Conservation (phyloP, 2,797 vertebrate genomes). For the Cephalopachus bancanus region DNA sequence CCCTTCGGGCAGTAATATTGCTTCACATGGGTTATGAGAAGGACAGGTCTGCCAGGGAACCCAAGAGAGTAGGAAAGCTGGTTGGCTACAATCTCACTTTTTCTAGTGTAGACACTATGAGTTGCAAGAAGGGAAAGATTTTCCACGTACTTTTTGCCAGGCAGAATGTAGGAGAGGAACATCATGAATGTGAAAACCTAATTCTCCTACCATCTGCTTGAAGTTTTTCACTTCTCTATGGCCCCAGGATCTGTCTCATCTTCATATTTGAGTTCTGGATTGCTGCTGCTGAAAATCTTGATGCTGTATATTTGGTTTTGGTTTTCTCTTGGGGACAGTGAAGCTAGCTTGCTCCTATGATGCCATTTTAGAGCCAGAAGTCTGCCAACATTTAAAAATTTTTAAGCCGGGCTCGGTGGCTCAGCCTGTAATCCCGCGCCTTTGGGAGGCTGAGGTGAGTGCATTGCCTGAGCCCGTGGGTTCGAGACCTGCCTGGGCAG, state of each 20-base stretch:
- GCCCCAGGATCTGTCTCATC: not conserved
- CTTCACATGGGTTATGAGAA: no score
- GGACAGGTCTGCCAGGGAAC: no score
- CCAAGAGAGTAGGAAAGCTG: no score
- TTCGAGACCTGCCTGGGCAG: no score
- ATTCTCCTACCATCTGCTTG: not conserved
- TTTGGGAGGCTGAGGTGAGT: no score
- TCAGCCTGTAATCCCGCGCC: no score
- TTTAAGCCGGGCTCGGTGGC: no score
- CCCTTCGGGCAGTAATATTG: no score
- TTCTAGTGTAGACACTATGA: no score
- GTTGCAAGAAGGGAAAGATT: no score
- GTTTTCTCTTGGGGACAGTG: not conserved
- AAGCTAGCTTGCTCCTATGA: not conserved
- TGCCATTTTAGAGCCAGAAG: not conserved
- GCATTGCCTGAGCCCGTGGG: no score
- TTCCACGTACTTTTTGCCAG: not conserved
- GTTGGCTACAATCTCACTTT: no score
- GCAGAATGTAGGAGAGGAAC: not conserved
- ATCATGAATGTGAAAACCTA: not conserved
- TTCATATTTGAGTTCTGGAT: not conserved
- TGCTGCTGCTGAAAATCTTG: not conserved
- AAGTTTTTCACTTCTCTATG: not conserved
- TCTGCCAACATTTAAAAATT: not conserved
- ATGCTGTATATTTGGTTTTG: not conserved